These are phyloP conservation scores for Cabera pusaria DNA, from an alignment of 2,888 invertebrate genomes.

Conservation along the genomic window DNA sequence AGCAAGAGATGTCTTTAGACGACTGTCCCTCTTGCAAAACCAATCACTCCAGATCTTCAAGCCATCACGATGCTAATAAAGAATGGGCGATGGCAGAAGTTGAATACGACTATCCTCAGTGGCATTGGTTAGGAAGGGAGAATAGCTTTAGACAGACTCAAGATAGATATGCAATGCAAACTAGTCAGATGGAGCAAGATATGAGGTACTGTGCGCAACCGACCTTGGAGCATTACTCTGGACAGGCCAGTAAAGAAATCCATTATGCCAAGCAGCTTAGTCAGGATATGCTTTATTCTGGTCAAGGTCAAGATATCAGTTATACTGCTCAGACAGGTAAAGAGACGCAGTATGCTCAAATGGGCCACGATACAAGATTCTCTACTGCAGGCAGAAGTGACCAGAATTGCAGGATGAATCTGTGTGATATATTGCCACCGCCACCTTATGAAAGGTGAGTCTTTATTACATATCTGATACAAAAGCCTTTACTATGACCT, in stretches of 20 bases:
- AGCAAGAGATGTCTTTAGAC: constrained; percentile 72
- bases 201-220: constrained; percentile 3
- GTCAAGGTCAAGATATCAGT: too few species aligned
- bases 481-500: too few species aligned
- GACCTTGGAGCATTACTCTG: not conserved
- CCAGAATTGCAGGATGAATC: constrained; percentile 74
- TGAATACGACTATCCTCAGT: constrained; percentile 77
- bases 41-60: constrained; percentile 71
- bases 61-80: constrained; percentile 70
- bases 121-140: constrained; percentile 76
- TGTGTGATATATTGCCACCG: constrained; percentile 73
- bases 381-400: constrained; percentile 62
- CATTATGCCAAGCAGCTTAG: constrained; percentile 8
- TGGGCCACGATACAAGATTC: constrained; percentile 40
- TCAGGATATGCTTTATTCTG: constrained; percentile 5
- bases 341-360: not conserved
- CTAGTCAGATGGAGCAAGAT: constrained; percentile 1
- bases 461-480: constrained; percentile 1
- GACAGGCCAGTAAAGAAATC: constrained; percentile 6
- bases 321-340: not conserved
- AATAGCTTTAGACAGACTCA: constrained; percentile 69
- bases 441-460: constrained; percentile 78
- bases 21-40: constrained; percentile 78
- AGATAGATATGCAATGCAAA: constrained; percentile 34
- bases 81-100: constrained; percentile 76